These are phyloP conservation scores for Eudasyphora cyanicolor DNA, from an alignment of 2,888 invertebrate species.

Conservation along the genomic window DNA sequence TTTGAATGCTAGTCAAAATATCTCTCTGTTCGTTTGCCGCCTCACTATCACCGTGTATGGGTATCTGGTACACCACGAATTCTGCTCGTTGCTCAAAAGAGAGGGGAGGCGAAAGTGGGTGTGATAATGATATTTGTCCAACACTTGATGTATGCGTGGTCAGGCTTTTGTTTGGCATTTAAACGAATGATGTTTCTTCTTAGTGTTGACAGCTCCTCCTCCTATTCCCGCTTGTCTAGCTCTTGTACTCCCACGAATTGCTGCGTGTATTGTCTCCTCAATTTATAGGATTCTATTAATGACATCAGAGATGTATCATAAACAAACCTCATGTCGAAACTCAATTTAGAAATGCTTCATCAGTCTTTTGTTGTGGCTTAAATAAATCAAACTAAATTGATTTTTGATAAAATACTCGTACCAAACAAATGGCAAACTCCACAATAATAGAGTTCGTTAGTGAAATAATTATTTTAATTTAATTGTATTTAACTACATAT, in stretches of 20 bases:
- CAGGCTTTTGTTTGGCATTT: constrained; percentile 39
- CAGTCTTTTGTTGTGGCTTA: background rate
- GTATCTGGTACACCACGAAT: background rate
- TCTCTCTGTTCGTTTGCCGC: background rate
- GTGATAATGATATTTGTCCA: constrained; percentile 35
- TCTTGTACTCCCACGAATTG: background rate
- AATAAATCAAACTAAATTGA: background rate
- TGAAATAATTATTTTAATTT: too few relatives aligned
- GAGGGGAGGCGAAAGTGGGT: background rate
- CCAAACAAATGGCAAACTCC: background rate
- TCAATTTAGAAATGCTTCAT: background rate
- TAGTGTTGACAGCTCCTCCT: background rate
- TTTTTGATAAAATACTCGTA: background rate
- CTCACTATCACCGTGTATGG: background rate
- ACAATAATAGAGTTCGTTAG: too few relatives aligned
- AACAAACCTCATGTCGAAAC: background rate
- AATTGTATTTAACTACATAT: too few relatives aligned
- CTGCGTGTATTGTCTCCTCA: background rate
- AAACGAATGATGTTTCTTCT: constrained; percentile 23
- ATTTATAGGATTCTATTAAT: background rate
- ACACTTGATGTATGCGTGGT: constrained; percentile 38
- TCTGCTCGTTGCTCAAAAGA: background rate
- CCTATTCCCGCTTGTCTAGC: background rate
- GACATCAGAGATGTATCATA: background rate
- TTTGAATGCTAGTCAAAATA: background rate